Base-by-base conservation (phyloP, 2,888 invertebrate genomes). In the Teinopalpus imperialis region DNA sequence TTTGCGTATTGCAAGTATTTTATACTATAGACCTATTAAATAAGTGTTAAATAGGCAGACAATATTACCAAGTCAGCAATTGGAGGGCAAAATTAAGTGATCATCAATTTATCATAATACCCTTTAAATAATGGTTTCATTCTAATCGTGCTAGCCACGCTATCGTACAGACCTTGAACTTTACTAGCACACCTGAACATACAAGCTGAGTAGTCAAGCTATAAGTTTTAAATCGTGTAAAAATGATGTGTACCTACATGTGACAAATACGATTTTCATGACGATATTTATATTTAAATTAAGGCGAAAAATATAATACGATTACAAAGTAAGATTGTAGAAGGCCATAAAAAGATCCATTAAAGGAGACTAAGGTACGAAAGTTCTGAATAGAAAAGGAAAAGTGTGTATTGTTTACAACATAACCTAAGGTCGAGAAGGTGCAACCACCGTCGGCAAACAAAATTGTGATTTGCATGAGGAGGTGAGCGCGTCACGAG, bases 401-500 rank as follows among this genome's bases (percentile, higher is more conserved):
- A 43, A 53, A 53, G 52, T 45, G 53, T 56, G 61, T 69, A 59
- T 66, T 71, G 70, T 74, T 73, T 72, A 75, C 63, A 75, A 73
- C 66, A 72, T 78, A 67, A 77, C 66, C 71, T 74, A 70, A 69
- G 71, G 72, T 69, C 59, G 63, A 77, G 74, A 66, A 73, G 70
- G 67, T 72, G 73, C 74, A 73, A 68, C 61, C 71, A 74, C 83
- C 85, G 85, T 79, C 81, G 85, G 83, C 82, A 86, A 83, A 82
- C 83, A 85, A 73, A 75, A 76, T 75, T 80, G 75, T 79, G 81
- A 85, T 85, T 85, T 79, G 80, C 85, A 87, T 83, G 78, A 66
- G 68, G 63, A 66, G 61, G 61, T 72, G 74, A 40, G 13, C 35
- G 32, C 44, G 70, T 62, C 69, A 66, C 69, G 73, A 68, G 76